phyloP scores from a whole-genome alignment of 2,888 invertebrate genomes.

The Brachypalpus laphriformis region DNA sequence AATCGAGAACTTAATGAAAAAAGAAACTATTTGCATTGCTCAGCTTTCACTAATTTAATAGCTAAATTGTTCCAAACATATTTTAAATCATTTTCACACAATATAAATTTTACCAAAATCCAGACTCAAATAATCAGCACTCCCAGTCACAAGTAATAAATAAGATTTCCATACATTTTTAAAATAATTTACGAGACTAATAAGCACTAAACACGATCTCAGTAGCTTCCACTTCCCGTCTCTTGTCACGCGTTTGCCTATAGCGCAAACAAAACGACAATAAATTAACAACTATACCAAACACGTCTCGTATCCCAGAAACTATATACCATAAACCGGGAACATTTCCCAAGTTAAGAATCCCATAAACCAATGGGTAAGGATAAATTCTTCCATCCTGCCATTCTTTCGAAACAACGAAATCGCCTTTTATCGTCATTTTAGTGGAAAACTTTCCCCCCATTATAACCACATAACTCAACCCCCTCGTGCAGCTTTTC shows the following conservation, averaged over 20 bases:
- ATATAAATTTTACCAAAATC: too few relatives aligned
- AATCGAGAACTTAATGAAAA: too few relatives aligned
- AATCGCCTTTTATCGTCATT: slow-evolving; percentile 45
- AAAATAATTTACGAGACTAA: neutral
- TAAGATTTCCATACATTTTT: too few relatives aligned
- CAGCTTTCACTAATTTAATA: too few relatives aligned
- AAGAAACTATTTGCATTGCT: too few relatives aligned
- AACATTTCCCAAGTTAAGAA: slow-evolving; percentile 19
- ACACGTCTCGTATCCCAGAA: neutral
- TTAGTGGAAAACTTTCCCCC: slow-evolving; percentile 49
- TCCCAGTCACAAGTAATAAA: too few relatives aligned
- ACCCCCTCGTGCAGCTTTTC: neutral
- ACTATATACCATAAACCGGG: slow-evolving; percentile 20
- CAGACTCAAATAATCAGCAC: too few relatives aligned
- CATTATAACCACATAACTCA: neutral
- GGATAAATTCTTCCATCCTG: slow-evolving; percentile 24
- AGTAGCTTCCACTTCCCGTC: neutral
- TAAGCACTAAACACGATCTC: neutral
- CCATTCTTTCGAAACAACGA: slow-evolving; percentile 3
- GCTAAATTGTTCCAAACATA: too few relatives aligned
- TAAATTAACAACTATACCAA: slow-evolving; percentile 24
- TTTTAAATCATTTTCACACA: too few relatives aligned
- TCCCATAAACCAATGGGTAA: slow-evolving; percentile 28
- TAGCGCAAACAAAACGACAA: slow-evolving; percentile 7
- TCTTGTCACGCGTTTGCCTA: neutral